These are phyloP conservation scores for Halcyon senegalensis DNA, from an alignment of 2,113 vertebrate genomes.

Conservation along the genomic window DNA sequence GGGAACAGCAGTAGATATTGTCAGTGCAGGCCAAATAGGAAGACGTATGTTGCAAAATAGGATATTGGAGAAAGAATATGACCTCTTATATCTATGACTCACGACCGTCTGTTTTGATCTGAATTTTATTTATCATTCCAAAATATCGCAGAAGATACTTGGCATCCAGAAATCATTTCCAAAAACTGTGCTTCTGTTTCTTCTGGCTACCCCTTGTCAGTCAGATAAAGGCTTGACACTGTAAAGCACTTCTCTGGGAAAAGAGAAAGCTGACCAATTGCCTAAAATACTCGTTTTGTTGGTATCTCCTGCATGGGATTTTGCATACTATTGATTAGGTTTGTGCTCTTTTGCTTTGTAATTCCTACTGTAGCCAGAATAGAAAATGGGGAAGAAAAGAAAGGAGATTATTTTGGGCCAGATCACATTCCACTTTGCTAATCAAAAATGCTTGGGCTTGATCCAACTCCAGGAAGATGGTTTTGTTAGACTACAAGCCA, in stretches of 20 bases:
- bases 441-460: background rate
- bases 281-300: background rate
- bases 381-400: background rate
- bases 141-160: background rate
- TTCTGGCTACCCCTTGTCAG: background rate
- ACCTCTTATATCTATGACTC: constrained; percentile 40
- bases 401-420: background rate
- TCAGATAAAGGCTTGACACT: background rate
- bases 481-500: background rate
- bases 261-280: background rate
- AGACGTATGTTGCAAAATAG: background rate
- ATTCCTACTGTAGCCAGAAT: background rate
- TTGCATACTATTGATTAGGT: background rate
- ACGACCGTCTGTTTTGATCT: constrained; percentile 34
- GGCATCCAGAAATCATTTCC: background rate
- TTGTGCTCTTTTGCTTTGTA: background rate
- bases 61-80: constrained; percentile 1
- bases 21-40: background rate
- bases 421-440: background rate
- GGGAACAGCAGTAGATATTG: background rate
- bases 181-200: background rate
- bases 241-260: background rate
- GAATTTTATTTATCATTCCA: constrained; percentile 15
- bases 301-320: background rate
- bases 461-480: background rate